Evolutionary conservation across 2,888 invertebrate species (phyloP).

Genomic region (Hololepta plana): DNA sequence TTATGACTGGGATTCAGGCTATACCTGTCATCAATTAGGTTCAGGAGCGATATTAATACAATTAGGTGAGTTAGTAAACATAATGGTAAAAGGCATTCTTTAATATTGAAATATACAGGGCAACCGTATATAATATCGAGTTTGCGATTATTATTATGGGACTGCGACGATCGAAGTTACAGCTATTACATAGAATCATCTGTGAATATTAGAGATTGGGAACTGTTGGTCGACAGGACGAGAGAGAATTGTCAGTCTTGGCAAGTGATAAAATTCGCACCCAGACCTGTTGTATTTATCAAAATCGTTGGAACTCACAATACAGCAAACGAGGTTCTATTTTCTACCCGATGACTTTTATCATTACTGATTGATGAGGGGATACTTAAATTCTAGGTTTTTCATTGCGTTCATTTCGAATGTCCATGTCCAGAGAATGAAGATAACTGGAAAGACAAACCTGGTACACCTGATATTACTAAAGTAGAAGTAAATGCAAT

Average conservation of each 20-base stretch:
- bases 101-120: conserved; percentile 26
- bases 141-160: conserved; percentile 88
- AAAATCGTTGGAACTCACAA: conserved; percentile 92
- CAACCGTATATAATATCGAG: conserved; percentile 90
- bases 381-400: conserved; percentile 48
- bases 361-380: no score
- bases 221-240: conserved; percentile 74
- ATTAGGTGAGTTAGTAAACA: no score
- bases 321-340: conserved; percentile 75
- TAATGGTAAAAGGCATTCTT: no score
- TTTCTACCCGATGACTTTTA: conserved; percentile 1
- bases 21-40: conserved; percentile 92
- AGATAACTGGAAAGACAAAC: conserved; percentile 11
- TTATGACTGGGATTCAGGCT: conserved; percentile 98
- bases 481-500: no score
- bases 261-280: conserved; percentile 78
- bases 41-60: conserved; percentile 90
- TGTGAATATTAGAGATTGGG: conserved; percentile 83
- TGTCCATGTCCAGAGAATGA: conserved; percentile 56
- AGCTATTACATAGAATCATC: conserved; percentile 93
- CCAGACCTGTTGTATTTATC: conserved; percentile 79
- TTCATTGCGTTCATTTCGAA: conserved; percentile 96
- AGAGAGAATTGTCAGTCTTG: conserved; percentile 79
- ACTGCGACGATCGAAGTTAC: conserved; percentile 88
- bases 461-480: conserved; percentile 5